Conservation (phyloP, 2,113 vertebrate genomes). For the Triplophysa tibetana region DNA sequence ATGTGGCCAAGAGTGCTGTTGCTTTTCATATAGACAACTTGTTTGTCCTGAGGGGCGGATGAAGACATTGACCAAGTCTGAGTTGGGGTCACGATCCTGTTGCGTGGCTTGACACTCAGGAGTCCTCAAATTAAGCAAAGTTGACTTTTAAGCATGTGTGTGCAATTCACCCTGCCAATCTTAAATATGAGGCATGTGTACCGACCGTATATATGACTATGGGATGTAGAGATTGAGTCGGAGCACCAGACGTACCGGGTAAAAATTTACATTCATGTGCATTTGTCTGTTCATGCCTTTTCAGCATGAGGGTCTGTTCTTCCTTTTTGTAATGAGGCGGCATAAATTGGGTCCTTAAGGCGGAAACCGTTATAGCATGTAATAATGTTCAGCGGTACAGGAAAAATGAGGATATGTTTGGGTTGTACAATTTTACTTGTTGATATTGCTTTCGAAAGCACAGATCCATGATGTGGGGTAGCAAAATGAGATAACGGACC, state of each 20-base stretch:
- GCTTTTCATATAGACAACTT: slow-evolving; percentile 90
- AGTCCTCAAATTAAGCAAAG: slow-evolving; percentile 70
- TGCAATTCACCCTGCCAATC: slow-evolving; percentile 77
- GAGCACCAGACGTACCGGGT: neutral
- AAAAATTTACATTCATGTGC: neutral
- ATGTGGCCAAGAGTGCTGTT: slow-evolving; percentile 77
- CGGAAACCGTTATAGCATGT: neutral
- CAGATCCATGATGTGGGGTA: neutral
- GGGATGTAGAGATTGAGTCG: neutral
- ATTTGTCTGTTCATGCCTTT: neutral
- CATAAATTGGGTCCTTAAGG: neutral
- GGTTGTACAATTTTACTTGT: neutral
- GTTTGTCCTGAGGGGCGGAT: slow-evolving; percentile 75
- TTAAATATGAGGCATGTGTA: slow-evolving; percentile 69
- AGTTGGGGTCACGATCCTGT: slow-evolving; percentile 72
- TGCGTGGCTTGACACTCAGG: slow-evolving; percentile 69
- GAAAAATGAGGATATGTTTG: neutral
- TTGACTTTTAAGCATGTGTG: slow-evolving; percentile 70
- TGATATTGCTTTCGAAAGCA: neutral
- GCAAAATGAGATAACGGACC: neutral
- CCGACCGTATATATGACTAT: slow-evolving; percentile 51
- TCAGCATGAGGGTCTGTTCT: slow-evolving; percentile 13
- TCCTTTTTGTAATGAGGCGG: neutral
- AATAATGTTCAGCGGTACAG: neutral
- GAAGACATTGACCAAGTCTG: slow-evolving; percentile 83